Evolutionary conservation across 2,888 invertebrate genomes (phyloP).

Genomic region (Paralinhomoeus sp.): DNA sequence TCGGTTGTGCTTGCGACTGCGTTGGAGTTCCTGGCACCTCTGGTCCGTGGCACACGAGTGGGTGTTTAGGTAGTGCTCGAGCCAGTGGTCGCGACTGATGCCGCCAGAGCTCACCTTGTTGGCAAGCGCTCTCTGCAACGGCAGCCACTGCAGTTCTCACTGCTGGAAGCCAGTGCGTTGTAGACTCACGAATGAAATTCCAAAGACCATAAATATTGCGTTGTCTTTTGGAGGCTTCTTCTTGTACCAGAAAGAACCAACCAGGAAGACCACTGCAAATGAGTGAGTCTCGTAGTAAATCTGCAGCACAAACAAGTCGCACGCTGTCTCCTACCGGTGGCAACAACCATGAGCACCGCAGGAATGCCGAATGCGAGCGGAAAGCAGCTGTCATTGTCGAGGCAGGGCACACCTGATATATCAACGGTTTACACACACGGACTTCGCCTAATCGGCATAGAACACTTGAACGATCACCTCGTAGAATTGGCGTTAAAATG

Average conservation of each 20-base stretch:
- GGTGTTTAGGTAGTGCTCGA: slow-evolving; percentile 14
- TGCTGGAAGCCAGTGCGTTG: too few species aligned
- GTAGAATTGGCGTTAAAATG: slow-evolving; percentile 58
- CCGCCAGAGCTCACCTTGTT: too few species aligned
- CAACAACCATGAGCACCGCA: slow-evolving; percentile 55
- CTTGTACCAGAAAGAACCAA: slow-evolving; percentile 51
- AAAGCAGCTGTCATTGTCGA: slow-evolving; percentile 45
- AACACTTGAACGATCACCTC: slow-evolving; percentile 30
- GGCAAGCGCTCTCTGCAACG: too few species aligned
- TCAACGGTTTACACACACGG: too few species aligned
- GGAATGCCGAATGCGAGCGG: slow-evolving; percentile 71
- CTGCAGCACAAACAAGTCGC: too few species aligned
- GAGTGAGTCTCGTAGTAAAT: background rate
- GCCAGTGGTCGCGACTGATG: slow-evolving; percentile 13
- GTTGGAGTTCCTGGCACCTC: background rate
- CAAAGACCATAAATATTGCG: slow-evolving; percentile 48
- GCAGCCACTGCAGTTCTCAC: too few species aligned
- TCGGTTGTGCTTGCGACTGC: background rate
- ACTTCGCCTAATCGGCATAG: too few species aligned
- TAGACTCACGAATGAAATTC: slow-evolving; percentile 48
- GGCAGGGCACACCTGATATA: slow-evolving; percentile 8
- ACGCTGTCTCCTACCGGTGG: slow-evolving; percentile 40
- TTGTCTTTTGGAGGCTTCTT: slow-evolving; percentile 59
- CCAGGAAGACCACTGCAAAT: slow-evolving; percentile 50
- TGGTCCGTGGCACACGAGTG: slow-evolving; percentile 10